phyloP scores from a whole-genome alignment of 2,888 invertebrate genomes.

The Trimorus sp. region DNA sequence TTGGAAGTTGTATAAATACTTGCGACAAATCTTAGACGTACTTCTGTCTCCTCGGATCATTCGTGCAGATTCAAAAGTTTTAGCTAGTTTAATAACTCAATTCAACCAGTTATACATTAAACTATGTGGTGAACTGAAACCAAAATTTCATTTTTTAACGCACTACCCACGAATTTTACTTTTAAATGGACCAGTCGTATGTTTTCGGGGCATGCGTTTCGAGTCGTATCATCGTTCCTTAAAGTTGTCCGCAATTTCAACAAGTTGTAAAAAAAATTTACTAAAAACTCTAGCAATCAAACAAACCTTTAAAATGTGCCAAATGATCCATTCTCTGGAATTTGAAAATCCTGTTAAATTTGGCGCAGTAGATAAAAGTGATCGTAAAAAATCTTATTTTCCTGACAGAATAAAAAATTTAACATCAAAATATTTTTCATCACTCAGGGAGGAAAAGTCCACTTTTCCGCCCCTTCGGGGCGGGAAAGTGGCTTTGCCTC shows the following conservation, averaged over 20 bases:
- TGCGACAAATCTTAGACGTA: neutral
- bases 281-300: conserved; percentile 4
- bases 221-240: conserved; percentile 4
- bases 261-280: conserved; percentile 6
- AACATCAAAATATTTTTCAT: neutral
- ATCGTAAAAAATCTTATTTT: neutral
- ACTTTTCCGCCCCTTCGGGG: no score
- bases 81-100: neutral
- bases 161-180: conserved; percentile 6
- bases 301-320: neutral
- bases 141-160: conserved; percentile 7
- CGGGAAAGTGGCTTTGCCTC: no score
- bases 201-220: conserved; percentile 10
- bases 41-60: neutral
- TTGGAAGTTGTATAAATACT: neutral
- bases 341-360: conserved; percentile 2
- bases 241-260: neutral
- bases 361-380: neutral
- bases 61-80: conserved; percentile 3
- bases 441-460: no score
- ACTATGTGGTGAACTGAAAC: conserved; percentile 7
- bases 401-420: neutral
- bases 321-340: neutral
- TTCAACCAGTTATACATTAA: neutral
- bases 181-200: neutral